phyloP scores from a whole-genome alignment of 2,888 invertebrate species.

The Priocnemis perturbator region DNA sequence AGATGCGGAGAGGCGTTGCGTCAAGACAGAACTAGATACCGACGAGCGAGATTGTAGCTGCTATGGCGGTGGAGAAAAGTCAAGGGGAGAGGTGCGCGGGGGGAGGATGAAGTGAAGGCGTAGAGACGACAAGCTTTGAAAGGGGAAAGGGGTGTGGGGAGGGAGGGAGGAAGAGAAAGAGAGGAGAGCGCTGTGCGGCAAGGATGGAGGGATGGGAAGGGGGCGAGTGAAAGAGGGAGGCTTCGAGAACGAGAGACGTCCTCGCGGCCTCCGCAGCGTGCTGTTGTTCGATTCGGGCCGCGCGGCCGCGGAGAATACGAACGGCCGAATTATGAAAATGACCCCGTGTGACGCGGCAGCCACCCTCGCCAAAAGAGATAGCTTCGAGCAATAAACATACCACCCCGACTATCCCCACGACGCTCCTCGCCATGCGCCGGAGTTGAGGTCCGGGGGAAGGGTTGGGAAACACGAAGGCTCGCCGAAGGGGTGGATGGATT shows the following conservation, averaged over 20 bases:
- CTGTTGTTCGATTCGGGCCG: slow-evolving; percentile 78
- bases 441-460: slow-evolving; percentile 14
- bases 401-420: slow-evolving; percentile 49
- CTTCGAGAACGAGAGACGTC: slow-evolving; percentile 46
- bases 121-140: slow-evolving; percentile 30
- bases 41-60: slow-evolving; percentile 12
- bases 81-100: slow-evolving; percentile 2
- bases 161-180: slow-evolving; percentile 19
- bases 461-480: slow-evolving; percentile 40
- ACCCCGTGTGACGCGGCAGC: slow-evolving; percentile 76
- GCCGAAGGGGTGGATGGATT: slow-evolving; percentile 31
- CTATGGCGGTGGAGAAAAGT: slow-evolving; percentile 3
- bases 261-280: slow-evolving; percentile 51
- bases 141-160: neutral
- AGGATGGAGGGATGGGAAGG: slow-evolving; percentile 28
- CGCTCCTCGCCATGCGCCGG: slow-evolving; percentile 28
- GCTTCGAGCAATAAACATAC: slow-evolving; percentile 75
- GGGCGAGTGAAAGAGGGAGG: slow-evolving; percentile 29
- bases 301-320: slow-evolving; percentile 78
- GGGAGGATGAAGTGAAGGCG: slow-evolving; percentile 18
- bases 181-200: slow-evolving; percentile 31
- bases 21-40: slow-evolving; percentile 25
- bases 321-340: slow-evolving; percentile 81
- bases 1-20: slow-evolving; percentile 17
- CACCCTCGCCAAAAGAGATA: slow-evolving; percentile 73